Percentiles rank a stretch among this genome's conserved stretches.
Evolutionary conservation across 1,140 invertebrate genomes (phyloP).

Genomic region (Eumaeus atala): DNA sequence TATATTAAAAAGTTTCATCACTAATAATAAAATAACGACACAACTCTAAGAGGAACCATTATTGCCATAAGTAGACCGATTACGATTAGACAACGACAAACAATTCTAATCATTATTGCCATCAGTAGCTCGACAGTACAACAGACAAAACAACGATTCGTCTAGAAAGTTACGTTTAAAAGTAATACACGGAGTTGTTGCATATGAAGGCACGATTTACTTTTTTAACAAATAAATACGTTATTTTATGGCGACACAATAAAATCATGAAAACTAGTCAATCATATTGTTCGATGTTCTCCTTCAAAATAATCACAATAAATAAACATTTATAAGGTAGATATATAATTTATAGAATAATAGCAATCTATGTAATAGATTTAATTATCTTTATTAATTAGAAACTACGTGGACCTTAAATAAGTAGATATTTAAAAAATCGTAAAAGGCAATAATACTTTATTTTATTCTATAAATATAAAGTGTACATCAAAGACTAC

Average conservation of each 20-base stretch:
- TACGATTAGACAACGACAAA: conserved; percentile 7
- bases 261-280: background rate
- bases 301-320: background rate
- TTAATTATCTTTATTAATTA: no score
- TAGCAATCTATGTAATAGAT: no score
- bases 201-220: conserved; percentile 16
- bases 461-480: background rate
- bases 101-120: background rate
- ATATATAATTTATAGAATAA: no score
- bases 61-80: conserved; percentile 13
- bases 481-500: background rate
- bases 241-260: background rate
- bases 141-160: background rate
- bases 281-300: background rate
- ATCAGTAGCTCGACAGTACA: background rate
- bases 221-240: background rate
- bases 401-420: no score
- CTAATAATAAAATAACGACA: conserved; percentile 10
- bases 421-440: no score
- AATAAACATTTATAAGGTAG: no score
- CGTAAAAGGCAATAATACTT: background rate
- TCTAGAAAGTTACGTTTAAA: conserved; percentile 12
- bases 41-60: conserved; percentile 14
- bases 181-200: conserved; percentile 11
- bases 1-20: conserved; percentile 6